Evolutionary conservation across 2,888 invertebrate genomes (phyloP), one percentile per base, ranked within the genome.

Genomic region (Epinotia bilunana): DNA sequence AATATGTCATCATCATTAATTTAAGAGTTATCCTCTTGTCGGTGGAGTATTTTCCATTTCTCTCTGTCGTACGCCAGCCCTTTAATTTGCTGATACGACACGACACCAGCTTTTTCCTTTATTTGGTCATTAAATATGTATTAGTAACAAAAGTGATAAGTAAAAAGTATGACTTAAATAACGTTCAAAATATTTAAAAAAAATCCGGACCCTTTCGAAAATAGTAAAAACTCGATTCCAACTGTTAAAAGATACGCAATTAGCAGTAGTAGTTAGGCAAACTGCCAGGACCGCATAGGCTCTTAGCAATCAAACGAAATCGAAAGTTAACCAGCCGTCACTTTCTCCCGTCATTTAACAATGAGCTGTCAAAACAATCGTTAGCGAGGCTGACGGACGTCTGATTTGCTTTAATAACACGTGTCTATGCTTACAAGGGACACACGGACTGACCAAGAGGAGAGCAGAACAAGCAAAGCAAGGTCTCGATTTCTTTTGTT

Each of bases 311-410:
- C 58, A 55, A 63, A 61, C 63, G 80, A 82, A 80, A 82, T 75
- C 72, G 81, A 82, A 81, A 82, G 82, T 76, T 49, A 53, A 23
- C 23, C 68, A 62, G 68, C 74, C 76, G 74, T 67, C 72, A 81
- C 82, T 82, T 81, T 82, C 82, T 76, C 81, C 78, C 74, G 79
- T 78, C 79, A 78, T 76, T 80, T 76, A 62, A 76, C 69, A 73
- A 74, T 55, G 74, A 57, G 73, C 77, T 80, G 78, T 79, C 81
- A 81, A 81, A 80, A 79, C 79, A 81, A 78, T 79, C 76, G 77
- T 76, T 69, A 76, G 64, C 70, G 63, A 23, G 76, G 57, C 58
- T 63, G 74, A 62, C 62, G 46, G 62, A 68, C 73, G 73, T 71
- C 67, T 72, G 75, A 72, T 75, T 61, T 62, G 75, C 75, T 74